These are phyloP conservation scores for Leucophenga maculata DNA, from an alignment of 2,888 invertebrate genomes.

Conservation along the genomic window DNA sequence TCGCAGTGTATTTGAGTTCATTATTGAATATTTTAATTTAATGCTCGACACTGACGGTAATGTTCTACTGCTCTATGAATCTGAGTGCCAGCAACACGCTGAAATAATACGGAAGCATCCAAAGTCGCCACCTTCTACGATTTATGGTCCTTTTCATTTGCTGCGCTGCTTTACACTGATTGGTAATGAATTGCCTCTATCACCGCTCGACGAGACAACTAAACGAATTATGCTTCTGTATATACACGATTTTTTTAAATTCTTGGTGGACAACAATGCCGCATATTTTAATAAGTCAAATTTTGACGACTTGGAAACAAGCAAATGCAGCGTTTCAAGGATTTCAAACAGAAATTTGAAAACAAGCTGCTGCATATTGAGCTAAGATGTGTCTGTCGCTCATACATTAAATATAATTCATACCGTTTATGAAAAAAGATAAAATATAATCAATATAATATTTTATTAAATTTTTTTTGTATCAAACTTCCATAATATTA, in stretches of 20 bases:
- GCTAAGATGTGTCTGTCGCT: no score
- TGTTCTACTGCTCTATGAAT: conserved; percentile 93
- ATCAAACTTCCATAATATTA: no score
- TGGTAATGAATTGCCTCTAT: conserved; percentile 91
- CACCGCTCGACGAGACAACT: conserved; percentile 88
- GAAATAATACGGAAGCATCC: conserved; percentile 85
- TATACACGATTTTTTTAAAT: conserved; percentile 92
- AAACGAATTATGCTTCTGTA: conserved; percentile 84
- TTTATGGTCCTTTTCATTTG: conserved; percentile 93
- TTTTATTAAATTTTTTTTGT: no score
- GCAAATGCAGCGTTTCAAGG: conserved; percentile 74
- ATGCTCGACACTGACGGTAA: conserved; percentile 93
- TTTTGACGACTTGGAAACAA: conserved; percentile 90
- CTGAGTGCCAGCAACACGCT: conserved; percentile 92
- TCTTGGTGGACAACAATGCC: conserved; percentile 85
- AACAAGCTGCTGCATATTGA: no score
- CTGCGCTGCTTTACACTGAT: conserved; percentile 91
- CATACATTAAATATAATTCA: no score
- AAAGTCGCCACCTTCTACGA: conserved; percentile 83
- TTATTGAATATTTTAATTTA: conserved; percentile 94
- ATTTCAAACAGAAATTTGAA: conserved; percentile 30
- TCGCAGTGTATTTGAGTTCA: conserved; percentile 81
- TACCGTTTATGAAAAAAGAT: no score
- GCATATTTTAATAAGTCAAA: conserved; percentile 86
- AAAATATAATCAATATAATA: no score